Evolutionary conservation across 1,140 invertebrate genomes (phyloP).

Genomic region (Nebria ingens): DNA sequence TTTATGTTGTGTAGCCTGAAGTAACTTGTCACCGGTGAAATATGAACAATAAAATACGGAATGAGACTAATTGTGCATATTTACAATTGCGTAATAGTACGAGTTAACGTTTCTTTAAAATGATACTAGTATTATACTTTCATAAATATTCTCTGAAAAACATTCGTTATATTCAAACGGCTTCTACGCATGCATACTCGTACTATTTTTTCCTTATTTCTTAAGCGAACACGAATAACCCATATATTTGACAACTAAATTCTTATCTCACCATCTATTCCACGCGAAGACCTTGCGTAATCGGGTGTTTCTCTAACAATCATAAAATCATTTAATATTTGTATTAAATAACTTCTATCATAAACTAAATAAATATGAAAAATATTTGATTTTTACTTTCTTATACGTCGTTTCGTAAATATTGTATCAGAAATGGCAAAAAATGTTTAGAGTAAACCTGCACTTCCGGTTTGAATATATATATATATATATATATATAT

Average conservation of each 20-base stretch:
- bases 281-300: not conserved
- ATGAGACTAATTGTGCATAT: slow-evolving; percentile 8
- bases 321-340: not conserved
- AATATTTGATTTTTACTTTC: too few species aligned
- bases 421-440: too few species aligned
- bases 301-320: not conserved
- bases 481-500: too few species aligned
- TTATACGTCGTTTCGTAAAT: too few species aligned
- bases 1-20: not conserved
- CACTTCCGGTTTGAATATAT: too few species aligned
- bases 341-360: too few species aligned
- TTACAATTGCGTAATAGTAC: not conserved
- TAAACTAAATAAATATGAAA: too few species aligned
- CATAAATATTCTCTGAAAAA: not conserved
- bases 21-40: not conserved
- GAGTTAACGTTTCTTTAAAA: not conserved
- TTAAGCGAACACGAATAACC: too few species aligned
- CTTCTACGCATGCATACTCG: not conserved
- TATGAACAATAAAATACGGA: slow-evolving; percentile 3
- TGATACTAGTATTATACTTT: not conserved
- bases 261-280: not conserved
- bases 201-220: too few species aligned
- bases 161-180: not conserved
- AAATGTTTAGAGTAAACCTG: too few species aligned
- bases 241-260: not conserved